Conservation (phyloP, 1,140 invertebrate species). For the Drosophila burlai region DNA sequence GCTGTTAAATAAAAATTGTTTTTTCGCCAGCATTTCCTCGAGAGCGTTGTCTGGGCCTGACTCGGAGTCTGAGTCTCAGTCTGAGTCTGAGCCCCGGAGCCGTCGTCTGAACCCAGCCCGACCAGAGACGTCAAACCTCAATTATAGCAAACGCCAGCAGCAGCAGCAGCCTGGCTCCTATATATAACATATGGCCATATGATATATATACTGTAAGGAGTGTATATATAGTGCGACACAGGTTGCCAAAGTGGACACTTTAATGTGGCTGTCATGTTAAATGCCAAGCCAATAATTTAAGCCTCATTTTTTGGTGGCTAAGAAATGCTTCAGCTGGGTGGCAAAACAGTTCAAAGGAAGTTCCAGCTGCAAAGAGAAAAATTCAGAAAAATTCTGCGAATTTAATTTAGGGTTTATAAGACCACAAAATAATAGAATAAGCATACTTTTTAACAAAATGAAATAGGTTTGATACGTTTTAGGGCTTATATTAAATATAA, state of each 20-base stretch:
- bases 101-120: slow-evolving; percentile 33
- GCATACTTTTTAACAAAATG: neutral
- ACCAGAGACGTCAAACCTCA: slow-evolving; percentile 59
- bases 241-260: slow-evolving; percentile 81
- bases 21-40: slow-evolving; percentile 63
- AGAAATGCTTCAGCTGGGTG: slow-evolving; percentile 73
- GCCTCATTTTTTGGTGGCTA: slow-evolving; percentile 71
- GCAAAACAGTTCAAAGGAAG: slow-evolving; percentile 47
- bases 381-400: slow-evolving; percentile 15
- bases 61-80: neutral
- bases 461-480: no score
- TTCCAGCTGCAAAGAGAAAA: neutral
- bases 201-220: slow-evolving; percentile 19
- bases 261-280: slow-evolving; percentile 84
- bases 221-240: slow-evolving; percentile 39
- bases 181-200: slow-evolving; percentile 49
- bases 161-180: slow-evolving; percentile 50
- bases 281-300: slow-evolving; percentile 81
- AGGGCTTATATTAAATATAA: no score
- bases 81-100: slow-evolving; percentile 47
- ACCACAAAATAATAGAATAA: neutral
- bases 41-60: slow-evolving; percentile 36
- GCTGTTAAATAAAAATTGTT: slow-evolving; percentile 38
- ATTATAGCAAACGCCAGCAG: slow-evolving; percentile 69
- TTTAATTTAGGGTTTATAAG: neutral